Conservation (phyloP, 2,888 invertebrate species). For the Tenodera sinensis region DNA sequence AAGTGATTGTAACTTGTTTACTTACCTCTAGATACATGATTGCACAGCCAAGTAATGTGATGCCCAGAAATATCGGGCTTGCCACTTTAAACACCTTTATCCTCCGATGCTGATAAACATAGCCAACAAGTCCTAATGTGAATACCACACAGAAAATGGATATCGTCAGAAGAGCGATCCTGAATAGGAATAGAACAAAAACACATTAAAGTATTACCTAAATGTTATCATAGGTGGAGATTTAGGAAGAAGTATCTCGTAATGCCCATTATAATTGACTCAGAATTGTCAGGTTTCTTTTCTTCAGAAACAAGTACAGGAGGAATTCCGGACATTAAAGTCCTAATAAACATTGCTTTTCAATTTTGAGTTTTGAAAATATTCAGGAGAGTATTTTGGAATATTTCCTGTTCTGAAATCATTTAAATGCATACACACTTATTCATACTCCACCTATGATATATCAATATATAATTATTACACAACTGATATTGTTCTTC, state of each 20-base stretch:
- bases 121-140: slow-evolving; percentile 70
- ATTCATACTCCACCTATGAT: too few relatives aligned
- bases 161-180: slow-evolving; percentile 75
- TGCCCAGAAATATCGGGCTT: slow-evolving; percentile 86
- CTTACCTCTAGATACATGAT: slow-evolving; percentile 90
- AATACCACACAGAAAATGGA: slow-evolving; percentile 76
- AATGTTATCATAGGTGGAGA: background rate
- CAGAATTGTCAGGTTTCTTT: too few relatives aligned
- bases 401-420: too few relatives aligned
- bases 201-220: background rate
- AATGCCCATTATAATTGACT: too few relatives aligned
- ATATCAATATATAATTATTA: too few relatives aligned
- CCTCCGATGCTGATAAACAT: slow-evolving; percentile 77
- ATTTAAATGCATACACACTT: too few relatives aligned
- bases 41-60: slow-evolving; percentile 84
- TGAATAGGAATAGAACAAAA: slow-evolving; percentile 39
- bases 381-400: too few relatives aligned
- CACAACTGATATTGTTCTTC: too few relatives aligned
- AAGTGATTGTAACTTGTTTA: slow-evolving; percentile 24
- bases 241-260: background rate
- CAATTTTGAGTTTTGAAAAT: too few relatives aligned
- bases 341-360: too few relatives aligned
- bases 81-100: slow-evolving; percentile 90
- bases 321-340: too few relatives aligned
- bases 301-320: too few relatives aligned